Conservation (phyloP, 2,113 vertebrate genomes). For the Beaufortia kweichowensis region DNA sequence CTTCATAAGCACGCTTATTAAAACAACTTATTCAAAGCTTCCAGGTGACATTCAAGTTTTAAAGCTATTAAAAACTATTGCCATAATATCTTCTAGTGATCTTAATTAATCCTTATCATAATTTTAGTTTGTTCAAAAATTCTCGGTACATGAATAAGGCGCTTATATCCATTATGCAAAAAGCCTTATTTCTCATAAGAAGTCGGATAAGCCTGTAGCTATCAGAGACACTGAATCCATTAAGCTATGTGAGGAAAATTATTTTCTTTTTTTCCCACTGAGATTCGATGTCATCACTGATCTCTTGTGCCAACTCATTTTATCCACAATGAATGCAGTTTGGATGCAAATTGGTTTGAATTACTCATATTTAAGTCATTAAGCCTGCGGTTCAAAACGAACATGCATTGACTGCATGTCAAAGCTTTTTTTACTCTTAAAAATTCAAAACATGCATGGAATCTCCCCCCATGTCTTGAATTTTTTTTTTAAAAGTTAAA, state of each 20-base stretch:
- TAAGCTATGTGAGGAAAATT: neutral
- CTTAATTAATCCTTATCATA: slow-evolving; percentile 1
- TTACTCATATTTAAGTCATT: neutral
- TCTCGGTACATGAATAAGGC: neutral
- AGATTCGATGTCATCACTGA: neutral
- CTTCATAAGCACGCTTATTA: slow-evolving; percentile 1
- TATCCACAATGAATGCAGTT: neutral
- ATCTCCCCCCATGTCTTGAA: neutral
- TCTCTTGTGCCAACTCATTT: neutral
- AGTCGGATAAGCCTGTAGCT: neutral
- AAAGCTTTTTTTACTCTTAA: neutral
- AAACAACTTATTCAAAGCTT: slow-evolving; percentile 2
- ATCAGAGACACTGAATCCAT: neutral
- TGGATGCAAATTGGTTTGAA: neutral
- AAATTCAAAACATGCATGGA: neutral
- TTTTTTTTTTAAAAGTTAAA: neutral
- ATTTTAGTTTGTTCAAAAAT: neutral
- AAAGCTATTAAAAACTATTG: neutral
- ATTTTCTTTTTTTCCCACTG: neutral
- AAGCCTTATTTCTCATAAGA: neutral
- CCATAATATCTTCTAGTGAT: neutral
- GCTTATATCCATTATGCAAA: neutral
- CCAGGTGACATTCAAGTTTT: neutral
- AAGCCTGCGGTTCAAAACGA: neutral
- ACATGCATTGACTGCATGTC: neutral